Evolutionary conservation across 2,797 vertebrate species (phyloP).

Genomic region (Xenopus petersii): DNA sequence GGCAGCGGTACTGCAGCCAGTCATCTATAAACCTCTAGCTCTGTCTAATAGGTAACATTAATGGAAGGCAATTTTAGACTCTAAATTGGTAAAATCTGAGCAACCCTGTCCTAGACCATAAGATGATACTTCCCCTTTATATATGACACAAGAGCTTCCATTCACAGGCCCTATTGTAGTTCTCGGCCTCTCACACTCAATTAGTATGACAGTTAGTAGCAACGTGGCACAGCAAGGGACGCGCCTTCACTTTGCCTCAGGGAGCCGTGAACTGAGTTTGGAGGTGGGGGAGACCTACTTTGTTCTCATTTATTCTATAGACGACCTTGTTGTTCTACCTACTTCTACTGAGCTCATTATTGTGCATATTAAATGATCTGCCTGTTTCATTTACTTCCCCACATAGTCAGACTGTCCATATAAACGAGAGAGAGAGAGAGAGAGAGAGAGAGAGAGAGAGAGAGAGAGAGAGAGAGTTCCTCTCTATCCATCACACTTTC

Average conservation of each 20-base stretch:
- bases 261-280: not conserved
- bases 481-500: too few relatives aligned
- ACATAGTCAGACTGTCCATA: not conserved
- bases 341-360: slow-evolving; percentile 29
- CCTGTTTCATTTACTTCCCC: not conserved
- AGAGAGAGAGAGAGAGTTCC: too few relatives aligned
- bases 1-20: too few relatives aligned
- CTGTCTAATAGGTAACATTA: too few relatives aligned
- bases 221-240: slow-evolving; percentile 3
- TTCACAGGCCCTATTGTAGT: not conserved
- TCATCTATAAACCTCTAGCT: too few relatives aligned
- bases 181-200: slow-evolving; percentile 2
- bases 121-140: too few relatives aligned
- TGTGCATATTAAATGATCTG: slow-evolving; percentile 36
- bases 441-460: too few relatives aligned
- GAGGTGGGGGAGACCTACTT: slow-evolving; percentile 15
- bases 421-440: too few relatives aligned
- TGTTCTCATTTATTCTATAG: slow-evolving; percentile 12
- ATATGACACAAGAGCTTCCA: too few relatives aligned
- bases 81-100: too few relatives aligned
- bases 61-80: too few relatives aligned
- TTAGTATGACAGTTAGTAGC: slow-evolving; percentile 16
- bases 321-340: slow-evolving; percentile 20
- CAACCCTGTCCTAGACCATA: too few relatives aligned
- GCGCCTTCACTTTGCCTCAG: slow-evolving; percentile 15